These are phyloP conservation scores for Notarius lentiginosus DNA, from an alignment of 2,113 vertebrate genomes.

Conservation along the genomic window DNA sequence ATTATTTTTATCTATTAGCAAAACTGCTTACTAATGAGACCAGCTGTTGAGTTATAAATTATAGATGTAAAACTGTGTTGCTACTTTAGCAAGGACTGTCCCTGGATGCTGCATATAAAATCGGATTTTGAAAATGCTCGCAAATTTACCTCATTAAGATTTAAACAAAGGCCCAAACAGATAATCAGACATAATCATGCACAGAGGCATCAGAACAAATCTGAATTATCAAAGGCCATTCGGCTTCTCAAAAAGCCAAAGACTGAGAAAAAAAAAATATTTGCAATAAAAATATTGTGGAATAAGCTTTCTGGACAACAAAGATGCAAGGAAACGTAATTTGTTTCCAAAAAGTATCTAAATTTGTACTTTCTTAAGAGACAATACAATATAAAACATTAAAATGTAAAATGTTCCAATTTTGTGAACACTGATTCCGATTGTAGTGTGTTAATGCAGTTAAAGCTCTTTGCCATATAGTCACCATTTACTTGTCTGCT, in stretches of 20 bases:
- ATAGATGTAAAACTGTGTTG: neutral
- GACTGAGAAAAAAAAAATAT: neutral
- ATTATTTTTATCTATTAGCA: neutral
- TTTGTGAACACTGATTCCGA: too few species aligned
- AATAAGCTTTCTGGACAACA: neutral
- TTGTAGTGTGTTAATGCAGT: too few species aligned
- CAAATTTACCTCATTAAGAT: neutral
- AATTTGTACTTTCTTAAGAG: neutral
- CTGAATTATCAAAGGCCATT: neutral
- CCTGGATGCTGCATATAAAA: neutral
- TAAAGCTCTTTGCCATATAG: too few species aligned
- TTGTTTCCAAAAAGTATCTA: neutral
- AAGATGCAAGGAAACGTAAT: neutral
- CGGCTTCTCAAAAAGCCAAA: neutral
- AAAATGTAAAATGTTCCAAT: too few species aligned
- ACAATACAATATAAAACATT: too few species aligned
- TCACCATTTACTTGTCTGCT: too few species aligned
- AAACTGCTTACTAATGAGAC: neutral
- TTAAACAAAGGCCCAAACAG: constrained; percentile 3
- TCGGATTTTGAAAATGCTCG: neutral
- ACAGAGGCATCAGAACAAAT: too few species aligned
- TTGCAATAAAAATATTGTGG: neutral
- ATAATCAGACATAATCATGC: neutral
- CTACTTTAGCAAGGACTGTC: neutral
- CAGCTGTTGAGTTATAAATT: neutral